These are phyloP conservation scores for Daboia siamensis DNA, from an alignment of 2,113 vertebrate genomes.

Conservation along the genomic window DNA sequence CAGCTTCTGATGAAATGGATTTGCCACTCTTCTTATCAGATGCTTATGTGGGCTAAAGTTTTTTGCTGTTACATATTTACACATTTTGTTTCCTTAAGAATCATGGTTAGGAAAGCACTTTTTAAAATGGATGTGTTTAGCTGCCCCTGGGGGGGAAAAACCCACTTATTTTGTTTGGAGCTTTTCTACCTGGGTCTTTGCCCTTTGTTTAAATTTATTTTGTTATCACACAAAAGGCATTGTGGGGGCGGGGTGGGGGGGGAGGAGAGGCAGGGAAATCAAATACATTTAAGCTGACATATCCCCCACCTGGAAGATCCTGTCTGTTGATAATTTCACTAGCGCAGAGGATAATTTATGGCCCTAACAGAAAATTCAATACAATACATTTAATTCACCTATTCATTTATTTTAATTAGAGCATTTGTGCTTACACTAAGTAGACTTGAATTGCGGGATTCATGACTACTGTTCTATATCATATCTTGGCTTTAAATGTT, in stretches of 20 bases:
- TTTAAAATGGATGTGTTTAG: neutral
- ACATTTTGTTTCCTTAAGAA: neutral
- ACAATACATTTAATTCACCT: constrained; percentile 68
- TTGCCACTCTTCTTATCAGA: neutral
- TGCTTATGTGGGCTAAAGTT: neutral
- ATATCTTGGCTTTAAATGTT: neutral
- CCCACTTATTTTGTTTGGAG: constrained; percentile 14
- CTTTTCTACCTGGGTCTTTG: constrained; percentile 48
- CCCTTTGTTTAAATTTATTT: constrained; percentile 59
- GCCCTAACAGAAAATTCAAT: constrained; percentile 57
- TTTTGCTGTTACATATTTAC: neutral
- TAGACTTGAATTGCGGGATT: constrained; percentile 15
- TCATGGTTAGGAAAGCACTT: neutral
- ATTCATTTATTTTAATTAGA: constrained; percentile 72
- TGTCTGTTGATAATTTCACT: constrained; percentile 69
- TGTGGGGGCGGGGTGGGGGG: neutral
- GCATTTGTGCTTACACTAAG: constrained; percentile 42
- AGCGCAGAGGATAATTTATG: constrained; percentile 42
- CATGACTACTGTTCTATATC: neutral
- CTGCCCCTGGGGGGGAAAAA: neutral
- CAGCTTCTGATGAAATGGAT: neutral
- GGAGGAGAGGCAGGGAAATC: constrained; percentile 28
- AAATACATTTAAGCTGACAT: constrained; percentile 70
- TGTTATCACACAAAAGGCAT: constrained; percentile 52
- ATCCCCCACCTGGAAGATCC: constrained; percentile 64